Evolutionary conservation across 2,113 vertebrate species (phyloP).

Genomic region (Apteryx owenii): DNA sequence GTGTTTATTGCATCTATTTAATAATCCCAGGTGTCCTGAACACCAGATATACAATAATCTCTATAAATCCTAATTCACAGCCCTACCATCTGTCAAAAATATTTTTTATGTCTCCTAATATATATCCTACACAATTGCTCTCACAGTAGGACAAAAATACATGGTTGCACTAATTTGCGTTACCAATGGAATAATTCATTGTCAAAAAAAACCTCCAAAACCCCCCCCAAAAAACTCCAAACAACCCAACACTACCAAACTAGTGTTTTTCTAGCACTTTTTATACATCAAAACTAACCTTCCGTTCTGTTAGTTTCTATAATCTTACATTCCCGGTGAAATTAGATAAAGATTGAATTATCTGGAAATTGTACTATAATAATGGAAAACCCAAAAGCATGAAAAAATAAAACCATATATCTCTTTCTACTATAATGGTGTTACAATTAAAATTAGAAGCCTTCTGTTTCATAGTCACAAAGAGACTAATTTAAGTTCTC

Average conservation of each 20-base stretch:
- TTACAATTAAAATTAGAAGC: conserved; percentile 27
- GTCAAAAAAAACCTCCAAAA: not conserved
- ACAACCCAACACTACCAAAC: not conserved
- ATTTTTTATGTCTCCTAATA: conserved; percentile 65
- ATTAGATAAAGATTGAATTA: conserved; percentile 23
- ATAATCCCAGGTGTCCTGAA: conserved; percentile 65
- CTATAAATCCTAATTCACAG: conserved; percentile 76
- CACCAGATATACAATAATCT: conserved; percentile 74
- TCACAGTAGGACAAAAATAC: conserved; percentile 43
- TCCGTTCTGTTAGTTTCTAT: not conserved
- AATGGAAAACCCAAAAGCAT: conserved; percentile 3
- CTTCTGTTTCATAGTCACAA: conserved; percentile 21
- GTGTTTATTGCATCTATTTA: conserved; percentile 63
- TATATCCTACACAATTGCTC: conserved; percentile 33
- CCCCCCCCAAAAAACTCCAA: too few relatives aligned
- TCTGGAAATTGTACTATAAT: not conserved
- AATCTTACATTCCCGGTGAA: conserved; percentile 3
- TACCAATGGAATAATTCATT: conserved; percentile 20
- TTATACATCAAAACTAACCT: not conserved
- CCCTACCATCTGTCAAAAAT: conserved; percentile 76
- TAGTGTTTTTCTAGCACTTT: not conserved
- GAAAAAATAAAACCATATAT: not conserved
- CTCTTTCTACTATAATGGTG: not conserved
- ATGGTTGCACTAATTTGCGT: conserved; percentile 33
- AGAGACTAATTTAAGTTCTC: conserved; percentile 35